Evolutionary conservation across 2,888 invertebrate species (phyloP).

Genomic region (Ashinkailepas kermadecensis): DNA sequence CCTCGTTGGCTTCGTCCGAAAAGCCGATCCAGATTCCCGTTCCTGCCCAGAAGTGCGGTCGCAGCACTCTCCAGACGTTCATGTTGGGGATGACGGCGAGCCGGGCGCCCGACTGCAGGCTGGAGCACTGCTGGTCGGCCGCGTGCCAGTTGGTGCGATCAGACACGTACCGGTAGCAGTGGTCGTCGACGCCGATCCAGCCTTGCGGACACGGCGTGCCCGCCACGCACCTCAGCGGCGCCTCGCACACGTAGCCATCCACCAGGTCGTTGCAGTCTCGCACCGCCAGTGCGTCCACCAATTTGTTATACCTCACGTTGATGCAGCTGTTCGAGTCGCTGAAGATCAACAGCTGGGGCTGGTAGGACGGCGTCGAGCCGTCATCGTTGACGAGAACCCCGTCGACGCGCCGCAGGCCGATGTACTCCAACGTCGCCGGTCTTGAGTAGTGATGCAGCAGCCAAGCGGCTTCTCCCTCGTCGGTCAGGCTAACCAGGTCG

Average conservation of each 20-base stretch:
- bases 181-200: constrained; percentile 7
- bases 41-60: not conserved
- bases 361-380: not conserved
- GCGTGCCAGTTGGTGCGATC: not conserved
- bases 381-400: not conserved
- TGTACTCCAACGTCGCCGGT: not conserved
- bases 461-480: not conserved
- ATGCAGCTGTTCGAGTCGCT: not conserved
- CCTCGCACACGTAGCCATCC: not conserved
- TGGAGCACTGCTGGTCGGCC: not conserved
- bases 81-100: not conserved
- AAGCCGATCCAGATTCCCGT: not conserved
- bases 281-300: no score
- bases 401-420: not conserved
- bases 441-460: not conserved
- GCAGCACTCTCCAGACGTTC: not conserved
- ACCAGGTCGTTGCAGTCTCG: no score
- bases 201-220: not conserved
- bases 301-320: not conserved
- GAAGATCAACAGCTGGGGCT: not conserved
- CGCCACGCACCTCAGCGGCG: not conserved
- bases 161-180: constrained; percentile 6
- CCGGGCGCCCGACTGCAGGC: not conserved
- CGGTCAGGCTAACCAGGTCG: not conserved
- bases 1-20: not conserved